Evolutionary conservation across 1,140 invertebrate species (phyloP).

Genomic region (Bombus fervidus): DNA sequence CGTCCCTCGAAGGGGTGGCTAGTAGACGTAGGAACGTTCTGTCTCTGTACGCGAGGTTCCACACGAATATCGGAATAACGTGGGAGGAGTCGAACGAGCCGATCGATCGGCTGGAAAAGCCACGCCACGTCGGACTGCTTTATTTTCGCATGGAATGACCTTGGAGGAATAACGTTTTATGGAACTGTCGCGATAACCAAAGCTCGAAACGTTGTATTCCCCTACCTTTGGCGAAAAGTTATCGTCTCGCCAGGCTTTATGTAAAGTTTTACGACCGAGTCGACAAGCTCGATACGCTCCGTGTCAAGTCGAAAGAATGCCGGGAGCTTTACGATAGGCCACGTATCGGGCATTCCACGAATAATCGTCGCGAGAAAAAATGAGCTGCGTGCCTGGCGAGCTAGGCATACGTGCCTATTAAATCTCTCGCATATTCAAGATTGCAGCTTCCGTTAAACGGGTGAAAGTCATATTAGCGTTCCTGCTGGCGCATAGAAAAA

Average conservation of each 20-base stretch:
- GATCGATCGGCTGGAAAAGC: constrained; percentile 41
- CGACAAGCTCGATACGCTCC: not conserved
- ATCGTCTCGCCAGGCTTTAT: not conserved
- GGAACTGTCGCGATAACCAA: not conserved
- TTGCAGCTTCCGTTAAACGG: constrained; percentile 6
- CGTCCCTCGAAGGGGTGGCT: constrained; percentile 3
- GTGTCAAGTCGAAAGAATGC: not conserved
- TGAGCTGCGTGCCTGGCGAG: not conserved
- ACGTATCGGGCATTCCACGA: constrained; percentile 19
- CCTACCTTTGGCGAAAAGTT: not conserved
- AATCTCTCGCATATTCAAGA: constrained; percentile 6
- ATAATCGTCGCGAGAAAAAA: not conserved
- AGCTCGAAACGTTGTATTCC: no score
- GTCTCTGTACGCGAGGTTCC: not conserved
- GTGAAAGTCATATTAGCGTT: not conserved
- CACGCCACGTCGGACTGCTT: not conserved
- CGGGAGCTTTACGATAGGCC: not conserved
- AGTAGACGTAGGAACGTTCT: not conserved
- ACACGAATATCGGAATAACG: constrained; percentile 23
- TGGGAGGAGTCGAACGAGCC: constrained; percentile 33
- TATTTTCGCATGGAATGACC: not conserved
- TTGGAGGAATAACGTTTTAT: constrained; percentile 5
- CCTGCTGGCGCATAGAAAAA: not conserved
- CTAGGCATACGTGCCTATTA: not conserved
- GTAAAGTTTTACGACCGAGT: constrained; percentile 39